Conservation (phyloP, 1,140 invertebrate genomes). For the Reticulitermes speratus region DNA sequence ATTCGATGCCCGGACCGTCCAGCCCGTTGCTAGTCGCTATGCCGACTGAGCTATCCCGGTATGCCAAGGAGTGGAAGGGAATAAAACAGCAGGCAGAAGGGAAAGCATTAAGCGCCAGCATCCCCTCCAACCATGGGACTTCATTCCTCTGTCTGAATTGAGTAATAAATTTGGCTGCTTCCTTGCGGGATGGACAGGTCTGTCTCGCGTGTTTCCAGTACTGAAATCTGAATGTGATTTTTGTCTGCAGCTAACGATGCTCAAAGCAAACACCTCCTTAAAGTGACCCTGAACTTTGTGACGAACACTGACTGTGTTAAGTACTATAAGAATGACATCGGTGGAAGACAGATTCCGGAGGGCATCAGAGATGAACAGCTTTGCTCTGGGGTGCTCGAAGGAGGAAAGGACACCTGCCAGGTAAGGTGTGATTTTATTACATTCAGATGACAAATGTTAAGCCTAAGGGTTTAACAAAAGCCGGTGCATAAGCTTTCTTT, state of each 20-base stretch:
- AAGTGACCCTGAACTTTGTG: slow-evolving; percentile 18
- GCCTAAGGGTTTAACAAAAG: background rate
- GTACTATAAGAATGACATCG: slow-evolving; percentile 18
- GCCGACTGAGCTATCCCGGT: too few relatives aligned
- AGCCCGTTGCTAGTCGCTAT: too few relatives aligned
- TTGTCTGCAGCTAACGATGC: slow-evolving; percentile 11
- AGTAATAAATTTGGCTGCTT: too few relatives aligned
- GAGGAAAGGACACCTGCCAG: slow-evolving; percentile 71
- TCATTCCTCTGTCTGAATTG: too few relatives aligned
- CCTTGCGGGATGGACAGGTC: too few relatives aligned
- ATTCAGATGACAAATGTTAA: background rate
- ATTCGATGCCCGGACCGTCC: too few relatives aligned
- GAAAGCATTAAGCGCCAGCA: too few relatives aligned
- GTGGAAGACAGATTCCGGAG: background rate
- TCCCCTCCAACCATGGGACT: too few relatives aligned
- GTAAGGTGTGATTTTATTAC: slow-evolving; percentile 46
- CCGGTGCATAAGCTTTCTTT: background rate
- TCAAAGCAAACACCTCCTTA: slow-evolving; percentile 15
- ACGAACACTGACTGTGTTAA: background rate
- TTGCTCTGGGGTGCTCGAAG: slow-evolving; percentile 64
- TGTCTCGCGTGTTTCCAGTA: too few relatives aligned
- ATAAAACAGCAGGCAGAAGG: too few relatives aligned
- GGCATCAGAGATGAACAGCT: slow-evolving; percentile 42
- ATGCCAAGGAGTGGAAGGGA: too few relatives aligned
- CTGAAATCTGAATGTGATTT: too few relatives aligned